Percentiles rank a stretch among this genome's conserved stretches.
Evolutionary conservation across 2,113 vertebrate genomes (phyloP).

Genomic region (Mastomys natalensis): DNA sequence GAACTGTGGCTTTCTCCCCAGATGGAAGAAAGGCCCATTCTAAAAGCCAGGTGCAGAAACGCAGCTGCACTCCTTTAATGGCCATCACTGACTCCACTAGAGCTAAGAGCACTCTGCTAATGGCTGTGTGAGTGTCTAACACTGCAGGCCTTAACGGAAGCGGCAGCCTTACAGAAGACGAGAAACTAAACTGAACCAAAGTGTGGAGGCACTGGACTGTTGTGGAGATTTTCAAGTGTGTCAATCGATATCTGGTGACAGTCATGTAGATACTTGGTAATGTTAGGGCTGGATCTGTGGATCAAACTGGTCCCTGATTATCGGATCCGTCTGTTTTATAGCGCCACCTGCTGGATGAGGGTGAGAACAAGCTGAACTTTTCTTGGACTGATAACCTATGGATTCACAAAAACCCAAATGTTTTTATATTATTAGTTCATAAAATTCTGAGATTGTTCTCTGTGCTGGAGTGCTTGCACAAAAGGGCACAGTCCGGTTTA

Average conservation of each 20-base stretch:
- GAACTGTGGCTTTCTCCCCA: background rate
- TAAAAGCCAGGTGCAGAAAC: conserved; percentile 44
- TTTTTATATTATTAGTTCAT: conserved; percentile 56
- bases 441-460: background rate
- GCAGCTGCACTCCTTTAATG: conserved; percentile 29
- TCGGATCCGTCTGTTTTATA: conserved; percentile 76
- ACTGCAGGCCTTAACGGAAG: background rate
- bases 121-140: background rate
- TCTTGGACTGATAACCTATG: conserved; percentile 26
- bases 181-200: conserved; percentile 37
- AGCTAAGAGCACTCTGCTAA: background rate
- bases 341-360: conserved; percentile 85
- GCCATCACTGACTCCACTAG: conserved; percentile 1
- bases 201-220: background rate
- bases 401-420: conserved; percentile 47
- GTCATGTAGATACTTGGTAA: background rate
- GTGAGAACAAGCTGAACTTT: background rate
- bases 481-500: conserved; percentile 47
- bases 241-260: conserved; percentile 20
- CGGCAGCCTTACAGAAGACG: conserved; percentile 49
- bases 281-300: conserved; percentile 5
- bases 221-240: conserved; percentile 9
- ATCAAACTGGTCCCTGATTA: background rate
- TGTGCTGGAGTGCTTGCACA: background rate
- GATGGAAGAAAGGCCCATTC: conserved; percentile 54